phyloP scores from a whole-genome alignment of 2,888 invertebrate species.

The Lissocephala sabroskyi region DNA sequence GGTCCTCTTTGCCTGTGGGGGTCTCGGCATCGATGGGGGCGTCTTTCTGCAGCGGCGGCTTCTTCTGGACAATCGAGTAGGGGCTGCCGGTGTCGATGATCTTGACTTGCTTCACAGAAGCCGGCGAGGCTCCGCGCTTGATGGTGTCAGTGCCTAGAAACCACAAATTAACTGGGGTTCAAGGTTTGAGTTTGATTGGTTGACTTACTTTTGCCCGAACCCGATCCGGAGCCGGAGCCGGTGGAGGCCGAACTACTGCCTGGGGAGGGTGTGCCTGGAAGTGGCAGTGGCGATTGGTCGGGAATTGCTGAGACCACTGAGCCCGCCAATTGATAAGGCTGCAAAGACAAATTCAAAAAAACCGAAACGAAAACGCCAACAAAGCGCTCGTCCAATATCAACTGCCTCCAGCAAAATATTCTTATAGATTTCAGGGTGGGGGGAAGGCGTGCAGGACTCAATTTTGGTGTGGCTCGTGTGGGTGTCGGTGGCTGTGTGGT shows the following conservation, averaged over 20 bases:
- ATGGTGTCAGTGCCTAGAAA: conserved; percentile 72
- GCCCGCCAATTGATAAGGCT: conserved; percentile 74
- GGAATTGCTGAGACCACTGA: conserved; percentile 77
- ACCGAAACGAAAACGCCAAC: conserved; percentile 12
- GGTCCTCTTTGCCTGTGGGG: conserved; percentile 27
- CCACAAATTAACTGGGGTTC: too few species aligned
- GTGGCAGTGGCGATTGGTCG: conserved; percentile 77
- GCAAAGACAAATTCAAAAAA: conserved; percentile 34
- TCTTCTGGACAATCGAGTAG: conserved; percentile 67
- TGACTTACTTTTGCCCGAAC: conserved; percentile 69
- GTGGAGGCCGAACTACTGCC: conserved; percentile 89
- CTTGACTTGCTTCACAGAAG: conserved; percentile 68
- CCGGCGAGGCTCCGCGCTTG: conserved; percentile 72
- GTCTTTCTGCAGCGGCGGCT: conserved; percentile 58
- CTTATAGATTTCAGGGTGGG: conserved; percentile 5
- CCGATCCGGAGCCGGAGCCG: conserved; percentile 86
- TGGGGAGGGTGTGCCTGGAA: conserved; percentile 86
- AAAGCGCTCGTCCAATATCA: conserved; percentile 27
- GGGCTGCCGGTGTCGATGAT: conserved; percentile 70
- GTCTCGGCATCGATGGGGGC: conserved; percentile 46
- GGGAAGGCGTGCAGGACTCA: conserved; percentile 24
- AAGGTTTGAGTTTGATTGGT: conserved; percentile 1
- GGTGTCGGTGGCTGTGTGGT: conserved; percentile 4
- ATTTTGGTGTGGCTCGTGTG: too few species aligned
- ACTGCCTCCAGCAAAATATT: conserved; percentile 14